phyloP scores from a whole-genome alignment of 2,888 invertebrate genomes.

The Enchytraeus crypticus region DNA sequence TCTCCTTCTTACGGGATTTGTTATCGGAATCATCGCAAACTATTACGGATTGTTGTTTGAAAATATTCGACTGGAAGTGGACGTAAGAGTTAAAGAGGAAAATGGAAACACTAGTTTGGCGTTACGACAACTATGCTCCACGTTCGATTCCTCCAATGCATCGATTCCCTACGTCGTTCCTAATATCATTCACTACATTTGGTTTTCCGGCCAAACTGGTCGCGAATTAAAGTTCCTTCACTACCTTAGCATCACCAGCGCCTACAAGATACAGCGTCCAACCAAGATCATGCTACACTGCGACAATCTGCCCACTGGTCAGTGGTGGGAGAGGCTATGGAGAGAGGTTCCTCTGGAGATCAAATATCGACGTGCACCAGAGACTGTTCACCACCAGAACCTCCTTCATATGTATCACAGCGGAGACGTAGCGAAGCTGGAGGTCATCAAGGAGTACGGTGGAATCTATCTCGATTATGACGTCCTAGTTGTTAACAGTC shows the following conservation, averaged over 20 bases:
- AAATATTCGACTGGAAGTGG: no score
- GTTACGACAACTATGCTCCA: no score
- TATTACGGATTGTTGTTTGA: no score
- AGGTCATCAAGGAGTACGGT: conserved; percentile 25
- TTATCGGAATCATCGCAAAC: no score
- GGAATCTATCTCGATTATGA: conserved; percentile 29
- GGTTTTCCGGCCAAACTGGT: no score
- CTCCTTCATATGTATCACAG: conserved; percentile 20
- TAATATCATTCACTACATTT: no score
- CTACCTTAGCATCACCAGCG: conserved; percentile 26
- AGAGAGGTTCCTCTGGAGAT: conserved; percentile 15
- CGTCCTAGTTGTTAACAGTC: conserved; percentile 23
- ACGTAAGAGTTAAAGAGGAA: no score
- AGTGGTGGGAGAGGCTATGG: conserved; percentile 26
- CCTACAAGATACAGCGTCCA: conserved; percentile 24
- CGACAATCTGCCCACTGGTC: conserved; percentile 23
- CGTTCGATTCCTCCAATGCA: no score
- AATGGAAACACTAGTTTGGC: no score
- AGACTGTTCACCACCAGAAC: conserved; percentile 9
- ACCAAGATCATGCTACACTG: conserved; percentile 24
- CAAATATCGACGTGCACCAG: conserved; percentile 14
- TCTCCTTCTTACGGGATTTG: no score
- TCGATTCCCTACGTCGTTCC: no score
- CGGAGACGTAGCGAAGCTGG: conserved; percentile 25
- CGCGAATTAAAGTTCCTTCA: conserved; percentile 21